Base-by-base conservation (phyloP, 2,888 invertebrate species). In the Cetonia aurata region DNA sequence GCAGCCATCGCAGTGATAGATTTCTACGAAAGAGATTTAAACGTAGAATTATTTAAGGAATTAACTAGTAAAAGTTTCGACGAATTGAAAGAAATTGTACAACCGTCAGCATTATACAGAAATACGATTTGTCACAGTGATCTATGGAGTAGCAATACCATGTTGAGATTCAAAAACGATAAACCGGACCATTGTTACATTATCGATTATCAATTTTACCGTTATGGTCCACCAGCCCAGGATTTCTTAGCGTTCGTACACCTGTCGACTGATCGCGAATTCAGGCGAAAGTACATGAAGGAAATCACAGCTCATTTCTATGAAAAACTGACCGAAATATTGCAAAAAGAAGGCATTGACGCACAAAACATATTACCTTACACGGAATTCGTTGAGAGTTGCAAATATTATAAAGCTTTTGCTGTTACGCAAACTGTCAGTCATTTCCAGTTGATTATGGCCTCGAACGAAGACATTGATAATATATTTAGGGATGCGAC, bases 61-160 rank as follows among this genome's bases (percentile, higher is more conserved):
- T 48, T 62, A 33, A 48, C 60, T 3, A 48, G 48, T 31, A 31
- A 13, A 46, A 33, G 19, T 9, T n/a, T 62, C 3, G 46, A 48
- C 31, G 1, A 69, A 19, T 13, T 52, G 17, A 41, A 31, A 15
- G 60, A 68, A 15, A 13, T 53, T 6, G 60, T 62, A 0, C 77
- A 81, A 72, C 80, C 84, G 0, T 86, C 86, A 0, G 67, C 72
- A 2, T 80, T 78, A 62, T 85, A 80, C 71, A 75, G 78, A 6
- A 87, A 87, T 74, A 82, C 83, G 0, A 75, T 86, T 0, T 78
- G 78, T 9, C 87, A 87, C 71, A 86, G 84, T 4, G 87, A 87
- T 77, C 76, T 86, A n/a, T 87, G 86, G 87, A 80, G 84, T 0
- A 86, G 86, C 67, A 87, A 87, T 73, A 71, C 86, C 0, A 80